Percentiles rank a stretch among this genome's conserved stretches.
These are phyloP conservation scores for Chironex yamaguchii DNA, from an alignment of 30 jellyfish, hydroid and myxozoan species.

Conservation along the genomic window DNA sequence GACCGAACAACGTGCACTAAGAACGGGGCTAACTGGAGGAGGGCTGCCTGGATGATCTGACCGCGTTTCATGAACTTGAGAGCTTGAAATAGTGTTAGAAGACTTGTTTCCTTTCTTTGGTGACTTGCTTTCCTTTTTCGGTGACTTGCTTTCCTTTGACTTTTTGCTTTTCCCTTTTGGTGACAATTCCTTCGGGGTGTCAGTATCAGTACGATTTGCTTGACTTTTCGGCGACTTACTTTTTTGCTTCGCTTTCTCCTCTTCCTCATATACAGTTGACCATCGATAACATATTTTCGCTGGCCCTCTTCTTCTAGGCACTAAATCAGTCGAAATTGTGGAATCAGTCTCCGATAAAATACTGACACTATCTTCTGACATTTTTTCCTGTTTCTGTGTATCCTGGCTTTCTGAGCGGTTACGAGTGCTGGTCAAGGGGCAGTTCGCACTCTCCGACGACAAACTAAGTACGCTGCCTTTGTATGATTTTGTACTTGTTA, in stretches of 20 bases:
- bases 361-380: constrained; percentile 84
- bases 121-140: not conserved
- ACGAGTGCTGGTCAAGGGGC: constrained; percentile 48
- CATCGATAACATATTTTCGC: constrained; percentile 89
- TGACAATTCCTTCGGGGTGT: not conserved
- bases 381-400: constrained; percentile 48
- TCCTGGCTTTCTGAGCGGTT: constrained; percentile 11
- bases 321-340: constrained; percentile 56
- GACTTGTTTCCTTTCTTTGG: constrained; percentile 30
- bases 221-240: not conserved
- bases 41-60: not conserved
- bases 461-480: constrained; percentile 77
- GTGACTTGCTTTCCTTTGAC: constrained; percentile 9
- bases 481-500: constrained; percentile 70
- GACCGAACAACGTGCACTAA: constrained; percentile 33
- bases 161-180: not conserved
- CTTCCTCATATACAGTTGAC: constrained; percentile 99
- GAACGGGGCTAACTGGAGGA: not conserved
- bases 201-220: not conserved
- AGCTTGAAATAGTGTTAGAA: not conserved
- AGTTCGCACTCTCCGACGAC: constrained; percentile 57
- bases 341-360: constrained; percentile 88
- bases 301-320: constrained; percentile 83
- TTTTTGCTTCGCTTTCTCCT: constrained; percentile 72
- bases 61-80: not conserved